Conservation (phyloP, 2,888 invertebrate species). For the Dolichomitus sp. region DNA sequence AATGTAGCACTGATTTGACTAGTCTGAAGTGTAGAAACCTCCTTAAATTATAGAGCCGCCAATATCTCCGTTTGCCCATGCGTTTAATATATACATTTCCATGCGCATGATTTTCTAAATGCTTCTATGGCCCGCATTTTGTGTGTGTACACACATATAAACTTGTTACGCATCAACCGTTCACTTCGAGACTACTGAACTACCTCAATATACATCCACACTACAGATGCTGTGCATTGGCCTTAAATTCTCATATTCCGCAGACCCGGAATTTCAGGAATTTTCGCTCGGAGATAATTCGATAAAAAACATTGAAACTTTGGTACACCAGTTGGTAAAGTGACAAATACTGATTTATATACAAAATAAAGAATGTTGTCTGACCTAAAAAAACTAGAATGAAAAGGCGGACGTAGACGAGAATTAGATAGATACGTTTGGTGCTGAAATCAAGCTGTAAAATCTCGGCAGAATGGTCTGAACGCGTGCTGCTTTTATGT, state of each 20-base stretch:
- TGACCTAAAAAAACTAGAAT: not conserved
- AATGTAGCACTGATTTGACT: no score
- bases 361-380: not conserved
- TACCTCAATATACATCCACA: not conserved
- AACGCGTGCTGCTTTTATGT: not conserved
- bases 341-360: not conserved
- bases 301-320: not conserved
- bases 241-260: not conserved
- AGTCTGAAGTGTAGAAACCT: no score
- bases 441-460: not conserved
- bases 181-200: not conserved
- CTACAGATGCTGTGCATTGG: not conserved
- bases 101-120: no score
- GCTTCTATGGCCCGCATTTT: not conserved
- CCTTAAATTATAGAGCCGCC: no score
- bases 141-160: not conserved
- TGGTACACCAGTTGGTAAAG: not conserved
- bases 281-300: not conserved
- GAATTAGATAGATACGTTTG: not conserved
- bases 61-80: not conserved
- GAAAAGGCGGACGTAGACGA: not conserved
- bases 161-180: conserved; percentile 1
- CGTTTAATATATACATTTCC: not conserved
- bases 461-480: not conserved
- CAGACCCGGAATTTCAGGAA: not conserved